Evolutionary conservation across 2,797 vertebrate species (phyloP), one percentile per base, ranked within the genome.

Genomic region (Lacerta bilineata): DNA sequence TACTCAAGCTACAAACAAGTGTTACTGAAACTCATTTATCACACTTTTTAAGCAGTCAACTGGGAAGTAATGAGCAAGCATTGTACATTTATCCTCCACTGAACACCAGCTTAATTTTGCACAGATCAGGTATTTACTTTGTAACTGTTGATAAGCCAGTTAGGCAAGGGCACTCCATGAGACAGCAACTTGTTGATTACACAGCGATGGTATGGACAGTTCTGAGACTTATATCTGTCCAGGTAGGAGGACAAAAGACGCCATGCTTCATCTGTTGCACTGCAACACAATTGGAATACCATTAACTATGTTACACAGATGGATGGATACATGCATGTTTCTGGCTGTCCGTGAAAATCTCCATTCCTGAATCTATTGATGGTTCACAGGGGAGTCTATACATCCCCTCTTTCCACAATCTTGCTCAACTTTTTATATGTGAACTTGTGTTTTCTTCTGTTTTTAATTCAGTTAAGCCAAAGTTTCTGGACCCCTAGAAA

Each of bases 201-300:
- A 1, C 98, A 98, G 88, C 96, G 98, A 90, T 99, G 98, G 94
- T 99, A 96, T 71, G 97, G 96, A 13, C 97, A 97, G 87, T 98
- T 98, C 89, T 97, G 95, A 8, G 97, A 97, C 0, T 97, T 96
- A 90, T 98, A 96, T 41, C 93, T 96, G 86, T 98, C 98, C 90
- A 99, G 94, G 90, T 98, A 99, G 8, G 97, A 97, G 0, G 97
- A 97, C 75, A 99, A 94, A 27, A 99, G 96, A 59, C 98, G 95
- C 99, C 99, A 99, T 0, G 98, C 98, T 96, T 99, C 99, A 66
- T 99, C 99, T 17, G 98, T 97, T 1, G 98, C 98, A 11, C 99
- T 99, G 95, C 55, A 91, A 91, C 41, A 85, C 33, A 91, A 61
- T 71, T 29, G 66, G 50, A 85, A 33, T 0, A 39, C 25, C 8